These are phyloP conservation scores for Murina feae DNA, from an alignment of 2,113 vertebrate genomes.

Conservation along the genomic window DNA sequence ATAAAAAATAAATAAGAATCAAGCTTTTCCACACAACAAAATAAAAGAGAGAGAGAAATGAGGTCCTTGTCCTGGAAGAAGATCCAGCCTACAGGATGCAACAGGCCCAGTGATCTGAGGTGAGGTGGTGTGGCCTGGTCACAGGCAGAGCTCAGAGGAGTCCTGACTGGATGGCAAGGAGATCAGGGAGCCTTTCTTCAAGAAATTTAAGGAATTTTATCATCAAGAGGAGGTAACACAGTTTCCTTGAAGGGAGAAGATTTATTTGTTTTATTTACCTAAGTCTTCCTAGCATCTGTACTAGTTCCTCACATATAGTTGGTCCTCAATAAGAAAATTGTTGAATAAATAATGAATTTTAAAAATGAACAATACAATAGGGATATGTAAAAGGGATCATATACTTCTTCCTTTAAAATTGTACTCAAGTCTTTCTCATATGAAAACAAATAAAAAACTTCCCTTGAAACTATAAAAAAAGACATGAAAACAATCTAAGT, in stretches of 20 bases:
- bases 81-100: not conserved
- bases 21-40: no score
- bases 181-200: not conserved
- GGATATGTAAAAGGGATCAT: not conserved
- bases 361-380: not conserved
- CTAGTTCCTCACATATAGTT: not conserved
- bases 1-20: no score
- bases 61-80: not conserved
- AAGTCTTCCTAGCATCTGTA: not conserved
- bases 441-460: not conserved
- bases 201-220: not conserved
- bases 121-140: fast-evolving
- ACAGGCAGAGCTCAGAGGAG: no score
- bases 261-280: not conserved
- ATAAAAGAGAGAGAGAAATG: not conserved
- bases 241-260: not conserved
- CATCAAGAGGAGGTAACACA: not conserved
- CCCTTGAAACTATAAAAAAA: not conserved
- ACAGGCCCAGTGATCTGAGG: not conserved
- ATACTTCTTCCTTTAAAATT: not conserved
- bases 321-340: not conserved
- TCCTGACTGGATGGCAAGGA: not conserved
- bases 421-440: not conserved
- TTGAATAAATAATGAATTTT: not conserved
- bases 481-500: not conserved